These are phyloP conservation scores for Drosophila tsacasi DNA, from an alignment of 1,140 invertebrate genomes.

Conservation along the genomic window DNA sequence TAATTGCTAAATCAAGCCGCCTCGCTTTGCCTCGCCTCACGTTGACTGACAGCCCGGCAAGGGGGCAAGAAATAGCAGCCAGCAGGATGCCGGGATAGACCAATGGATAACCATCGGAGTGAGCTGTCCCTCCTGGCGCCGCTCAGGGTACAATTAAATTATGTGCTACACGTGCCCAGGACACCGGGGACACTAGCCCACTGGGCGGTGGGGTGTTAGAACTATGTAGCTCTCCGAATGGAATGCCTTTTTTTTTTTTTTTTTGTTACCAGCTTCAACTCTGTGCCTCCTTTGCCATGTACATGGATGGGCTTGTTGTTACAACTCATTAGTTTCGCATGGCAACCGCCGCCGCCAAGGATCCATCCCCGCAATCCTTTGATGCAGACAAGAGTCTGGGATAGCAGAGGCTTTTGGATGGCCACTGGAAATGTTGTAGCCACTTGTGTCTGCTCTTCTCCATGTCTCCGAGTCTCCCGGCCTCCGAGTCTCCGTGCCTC, in stretches of 20 bases:
- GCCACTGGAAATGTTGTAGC: constrained; percentile 35
- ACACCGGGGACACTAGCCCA: constrained; percentile 7
- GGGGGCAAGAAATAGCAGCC: background rate
- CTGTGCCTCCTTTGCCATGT: constrained; percentile 45
- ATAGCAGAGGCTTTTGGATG: constrained; percentile 10
- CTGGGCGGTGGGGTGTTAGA: background rate
- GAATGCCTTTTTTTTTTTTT: constrained; percentile 2
- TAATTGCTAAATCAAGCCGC: constrained; percentile 74
- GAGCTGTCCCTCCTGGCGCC: constrained; percentile 18
- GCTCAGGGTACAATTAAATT: constrained; percentile 65
- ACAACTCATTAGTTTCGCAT: constrained; percentile 75
- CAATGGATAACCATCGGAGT: constrained; percentile 14
- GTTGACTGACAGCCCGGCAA: constrained; percentile 33
- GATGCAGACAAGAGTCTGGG: constrained; percentile 62
- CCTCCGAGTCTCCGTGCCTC: background rate
- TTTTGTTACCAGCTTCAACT: background rate
- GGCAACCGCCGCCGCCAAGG: constrained; percentile 14
- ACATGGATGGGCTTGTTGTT: constrained; percentile 59
- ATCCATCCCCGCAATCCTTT: constrained; percentile 57
- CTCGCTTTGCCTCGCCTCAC: background rate
- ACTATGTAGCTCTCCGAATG: constrained; percentile 1
- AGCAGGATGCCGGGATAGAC: background rate
- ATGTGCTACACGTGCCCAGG: constrained; percentile 55
- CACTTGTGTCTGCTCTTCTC: constrained; percentile 8
- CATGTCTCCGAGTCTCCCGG: background rate